A percentile compares a stretch with the other conserved stretches of the same genome.
phyloP scores from a whole-genome alignment of 2,113 vertebrate genomes.

The Proterorhinus semilunaris region DNA sequence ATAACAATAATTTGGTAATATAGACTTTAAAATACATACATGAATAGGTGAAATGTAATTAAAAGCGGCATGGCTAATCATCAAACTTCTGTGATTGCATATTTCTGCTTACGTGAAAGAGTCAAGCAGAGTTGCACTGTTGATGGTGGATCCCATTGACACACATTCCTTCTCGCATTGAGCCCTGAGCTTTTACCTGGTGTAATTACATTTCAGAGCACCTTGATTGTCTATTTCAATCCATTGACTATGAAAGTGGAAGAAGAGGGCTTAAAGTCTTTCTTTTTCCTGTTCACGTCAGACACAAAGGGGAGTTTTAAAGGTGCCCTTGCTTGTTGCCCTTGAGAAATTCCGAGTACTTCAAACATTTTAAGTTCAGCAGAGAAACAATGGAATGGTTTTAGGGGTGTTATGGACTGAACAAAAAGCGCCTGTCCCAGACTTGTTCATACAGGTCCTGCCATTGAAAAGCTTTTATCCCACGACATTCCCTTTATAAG shows the following conservation, averaged over 20 bases:
- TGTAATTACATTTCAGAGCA: conserved; percentile 68
- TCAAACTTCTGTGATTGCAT: too few relatives aligned
- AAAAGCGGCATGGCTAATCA: too few relatives aligned
- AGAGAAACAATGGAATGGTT: conserved; percentile 53
- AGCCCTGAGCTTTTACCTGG: conserved; percentile 52
- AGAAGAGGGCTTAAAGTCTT: conserved; percentile 54
- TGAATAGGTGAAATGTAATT: too few relatives aligned
- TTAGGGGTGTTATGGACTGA: conserved; percentile 36
- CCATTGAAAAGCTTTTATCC: conserved; percentile 37
- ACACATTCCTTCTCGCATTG: conserved; percentile 46
- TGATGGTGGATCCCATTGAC: conserved; percentile 36
- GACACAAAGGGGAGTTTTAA: conserved; percentile 56
- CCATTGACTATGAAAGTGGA: conserved; percentile 46
- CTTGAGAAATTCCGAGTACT: conserved; percentile 66
- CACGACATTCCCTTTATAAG: conserved; percentile 13
- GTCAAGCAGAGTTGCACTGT: conserved; percentile 22
- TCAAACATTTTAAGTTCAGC: conserved; percentile 61
- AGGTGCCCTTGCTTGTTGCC: conserved; percentile 60
- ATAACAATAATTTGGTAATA: too few relatives aligned
- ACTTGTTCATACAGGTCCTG: conserved; percentile 45
- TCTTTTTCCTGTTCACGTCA: conserved; percentile 36
- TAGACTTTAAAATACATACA: too few relatives aligned
- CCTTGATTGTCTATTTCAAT: conserved; percentile 66
- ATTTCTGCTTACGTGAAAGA: conserved; percentile 5
- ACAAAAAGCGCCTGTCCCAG: conserved; percentile 43